Evolutionary conservation across 2,113 vertebrate species (phyloP).

Genomic region (Bostrychus sinensis): DNA sequence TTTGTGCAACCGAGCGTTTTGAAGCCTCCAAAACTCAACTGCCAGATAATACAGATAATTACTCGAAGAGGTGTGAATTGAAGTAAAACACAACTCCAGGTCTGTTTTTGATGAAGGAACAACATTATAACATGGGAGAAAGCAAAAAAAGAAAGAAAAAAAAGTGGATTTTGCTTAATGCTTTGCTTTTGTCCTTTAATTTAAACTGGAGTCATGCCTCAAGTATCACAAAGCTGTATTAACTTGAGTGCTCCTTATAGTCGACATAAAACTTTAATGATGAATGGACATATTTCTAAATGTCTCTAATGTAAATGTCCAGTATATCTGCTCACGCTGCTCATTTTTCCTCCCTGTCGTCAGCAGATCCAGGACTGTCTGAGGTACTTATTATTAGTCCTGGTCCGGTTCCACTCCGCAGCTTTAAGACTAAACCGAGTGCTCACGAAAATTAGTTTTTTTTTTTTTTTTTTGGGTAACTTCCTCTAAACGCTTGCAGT

Average conservation of each 20-base stretch:
- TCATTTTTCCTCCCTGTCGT: constrained; percentile 47
- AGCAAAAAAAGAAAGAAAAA: no score
- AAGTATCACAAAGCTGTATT: neutral
- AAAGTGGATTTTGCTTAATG: no score
- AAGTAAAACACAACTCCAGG: no score
- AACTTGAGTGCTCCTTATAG: neutral
- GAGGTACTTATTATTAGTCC: constrained; percentile 61
- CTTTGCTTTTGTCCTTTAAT: neutral
- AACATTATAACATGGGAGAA: no score
- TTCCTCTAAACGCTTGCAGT: constrained; percentile 65
- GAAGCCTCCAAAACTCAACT: no score
- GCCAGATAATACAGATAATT: no score
- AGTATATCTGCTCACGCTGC: constrained; percentile 2
- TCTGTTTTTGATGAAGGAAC: no score
- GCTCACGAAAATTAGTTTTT: constrained; percentile 80
- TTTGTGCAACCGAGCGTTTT: no score
- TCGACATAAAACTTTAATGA: neutral
- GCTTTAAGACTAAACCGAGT: constrained; percentile 73
- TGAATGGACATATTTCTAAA: neutral
- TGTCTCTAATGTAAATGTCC: constrained; percentile 15
- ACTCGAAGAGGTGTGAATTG: no score
- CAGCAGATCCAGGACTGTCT: constrained; percentile 54
- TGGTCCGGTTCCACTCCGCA: constrained; percentile 64
- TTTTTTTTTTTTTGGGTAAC: constrained; percentile 49
- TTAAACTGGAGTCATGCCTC: neutral